Evolutionary conservation across 2,113 vertebrate species (phyloP).

Genomic region (Cyphomyrus plagiostoma): DNA sequence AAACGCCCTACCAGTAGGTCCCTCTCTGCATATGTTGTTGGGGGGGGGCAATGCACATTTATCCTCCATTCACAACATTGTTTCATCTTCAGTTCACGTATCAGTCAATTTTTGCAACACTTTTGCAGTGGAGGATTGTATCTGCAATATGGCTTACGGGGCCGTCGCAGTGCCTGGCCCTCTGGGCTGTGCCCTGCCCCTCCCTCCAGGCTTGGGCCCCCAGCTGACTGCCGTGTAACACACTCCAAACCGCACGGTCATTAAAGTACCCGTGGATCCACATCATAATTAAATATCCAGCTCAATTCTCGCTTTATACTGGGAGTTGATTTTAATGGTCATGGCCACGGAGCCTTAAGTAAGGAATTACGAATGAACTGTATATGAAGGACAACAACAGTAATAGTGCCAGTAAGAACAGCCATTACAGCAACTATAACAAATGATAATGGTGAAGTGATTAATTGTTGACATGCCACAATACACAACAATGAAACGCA

Average conservation of each 20-base stretch:
- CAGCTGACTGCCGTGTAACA: neutral
- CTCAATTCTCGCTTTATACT: neutral
- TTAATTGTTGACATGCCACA: no score
- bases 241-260: neutral
- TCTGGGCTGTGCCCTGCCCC: neutral
- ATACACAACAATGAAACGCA: no score
- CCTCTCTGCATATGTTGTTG: neutral
- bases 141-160: neutral
- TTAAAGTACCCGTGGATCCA: neutral
- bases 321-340: neutral
- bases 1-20: neutral
- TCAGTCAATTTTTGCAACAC: neutral
- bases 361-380: neutral
- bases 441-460: neutral
- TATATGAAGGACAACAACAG: neutral
- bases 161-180: neutral
- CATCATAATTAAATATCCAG: neutral
- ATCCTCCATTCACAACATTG: neutral
- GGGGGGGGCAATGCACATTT: neutral
- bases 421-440: neutral
- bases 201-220: neutral
- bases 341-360: neutral
- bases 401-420: neutral
- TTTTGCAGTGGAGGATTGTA: neutral
- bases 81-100: neutral